Percentiles rank a stretch among this genome's conserved stretches.
phyloP scores from a whole-genome alignment of 2,113 vertebrate species.

The Neolamprologus cancellatus region DNA sequence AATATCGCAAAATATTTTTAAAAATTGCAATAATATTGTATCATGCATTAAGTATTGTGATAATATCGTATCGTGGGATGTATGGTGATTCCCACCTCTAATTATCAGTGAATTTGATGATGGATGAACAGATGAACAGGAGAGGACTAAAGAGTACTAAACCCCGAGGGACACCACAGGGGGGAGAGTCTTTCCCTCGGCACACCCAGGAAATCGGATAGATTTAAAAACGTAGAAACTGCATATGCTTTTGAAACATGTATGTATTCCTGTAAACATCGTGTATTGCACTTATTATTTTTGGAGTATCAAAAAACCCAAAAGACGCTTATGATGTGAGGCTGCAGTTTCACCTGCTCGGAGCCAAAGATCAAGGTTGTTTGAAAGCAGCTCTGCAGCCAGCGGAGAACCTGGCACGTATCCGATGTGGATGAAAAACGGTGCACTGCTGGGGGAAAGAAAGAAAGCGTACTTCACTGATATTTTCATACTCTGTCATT shows the following conservation, averaged over 20 bases:
- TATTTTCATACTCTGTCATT: background rate
- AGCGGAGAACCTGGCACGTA: background rate
- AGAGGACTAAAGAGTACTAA: background rate
- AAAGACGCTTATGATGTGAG: background rate
- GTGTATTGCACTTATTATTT: background rate
- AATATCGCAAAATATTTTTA: rapidly evolving
- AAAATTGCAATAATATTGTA: too few relatives aligned
- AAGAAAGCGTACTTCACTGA: background rate
- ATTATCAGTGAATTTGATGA: background rate
- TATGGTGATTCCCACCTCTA: too few relatives aligned
- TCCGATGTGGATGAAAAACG: background rate
- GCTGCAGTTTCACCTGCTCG: background rate
- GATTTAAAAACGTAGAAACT: background rate
- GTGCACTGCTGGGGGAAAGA: background rate
- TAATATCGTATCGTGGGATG: too few relatives aligned
- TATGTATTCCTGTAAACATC: background rate
- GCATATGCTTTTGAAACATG: background rate
- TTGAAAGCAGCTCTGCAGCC: background rate
- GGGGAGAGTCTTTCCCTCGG: rapidly evolving
- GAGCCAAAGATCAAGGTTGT: background rate
- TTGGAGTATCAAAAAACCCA: background rate
- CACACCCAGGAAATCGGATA: too few relatives aligned
- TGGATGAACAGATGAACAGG: background rate
- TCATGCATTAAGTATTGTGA: rapidly evolving
- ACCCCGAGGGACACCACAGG: background rate